Evolutionary conservation across 1,140 invertebrate species (phyloP).

Genomic region (Euschistus heros): DNA sequence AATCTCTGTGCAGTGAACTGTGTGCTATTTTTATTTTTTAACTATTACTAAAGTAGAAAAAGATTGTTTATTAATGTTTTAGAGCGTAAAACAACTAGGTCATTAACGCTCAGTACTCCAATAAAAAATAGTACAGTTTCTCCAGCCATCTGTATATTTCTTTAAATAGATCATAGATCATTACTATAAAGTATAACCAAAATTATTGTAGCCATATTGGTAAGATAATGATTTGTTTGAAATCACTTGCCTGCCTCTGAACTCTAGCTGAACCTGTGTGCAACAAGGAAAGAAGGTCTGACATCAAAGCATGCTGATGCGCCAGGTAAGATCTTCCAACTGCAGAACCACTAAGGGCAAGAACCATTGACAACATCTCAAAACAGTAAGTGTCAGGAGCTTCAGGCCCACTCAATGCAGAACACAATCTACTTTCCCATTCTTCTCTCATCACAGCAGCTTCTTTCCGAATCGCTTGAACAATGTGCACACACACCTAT

Average conservation of each 20-base stretch:
- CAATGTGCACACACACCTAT: constrained; percentile 82
- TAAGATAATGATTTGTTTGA: background rate
- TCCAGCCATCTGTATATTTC: too few relatives aligned
- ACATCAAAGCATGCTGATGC: constrained; percentile 71
- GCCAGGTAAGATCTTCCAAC: constrained; percentile 84
- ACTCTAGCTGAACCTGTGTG: constrained; percentile 91
- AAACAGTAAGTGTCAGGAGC: constrained; percentile 88
- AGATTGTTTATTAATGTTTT: too few relatives aligned
- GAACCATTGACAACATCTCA: constrained; percentile 90
- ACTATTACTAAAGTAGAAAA: too few relatives aligned
- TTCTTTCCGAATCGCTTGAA: constrained; percentile 84
- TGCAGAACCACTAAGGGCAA: constrained; percentile 85
- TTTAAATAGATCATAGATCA: too few relatives aligned
- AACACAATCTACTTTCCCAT: constrained; percentile 58
- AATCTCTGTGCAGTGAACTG: too few relatives aligned
- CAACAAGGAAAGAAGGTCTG: constrained; percentile 74
- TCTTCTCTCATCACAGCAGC: constrained; percentile 72
- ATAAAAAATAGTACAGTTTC: too few relatives aligned
- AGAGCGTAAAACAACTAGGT: too few relatives aligned
- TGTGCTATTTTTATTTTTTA: too few relatives aligned
- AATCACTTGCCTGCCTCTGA: constrained; percentile 64
- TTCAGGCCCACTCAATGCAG: constrained; percentile 35
- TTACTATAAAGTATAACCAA: too few relatives aligned
- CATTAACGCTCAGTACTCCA: too few relatives aligned
- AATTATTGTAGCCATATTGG: too few relatives aligned